Base-by-base conservation (phyloP, 2,888 invertebrate species). In the Nomada ferruginata region DNA sequence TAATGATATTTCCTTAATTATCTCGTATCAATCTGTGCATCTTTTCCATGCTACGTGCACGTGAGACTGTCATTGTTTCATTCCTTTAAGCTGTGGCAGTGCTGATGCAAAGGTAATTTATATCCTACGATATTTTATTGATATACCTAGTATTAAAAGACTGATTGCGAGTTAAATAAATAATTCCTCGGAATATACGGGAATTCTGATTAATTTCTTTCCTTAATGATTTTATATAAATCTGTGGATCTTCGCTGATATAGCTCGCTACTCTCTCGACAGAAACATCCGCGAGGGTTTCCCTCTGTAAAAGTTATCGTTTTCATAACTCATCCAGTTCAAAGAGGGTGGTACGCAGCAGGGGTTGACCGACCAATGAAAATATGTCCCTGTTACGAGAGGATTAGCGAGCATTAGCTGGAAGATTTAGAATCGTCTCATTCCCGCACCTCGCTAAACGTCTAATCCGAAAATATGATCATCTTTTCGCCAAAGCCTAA, bases 311-410 rank as follows among this genome's bases (percentile, higher is more conserved):
- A 90, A 91, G 87, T 91, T 89, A 91, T 89, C 89, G 90, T 90
- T 91, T 91, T 91, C 91, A 90, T 90, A 91, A 91, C 86, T 90
- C 86, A 87, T 85, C 86, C 85, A 60, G 66, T 53, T 71, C 71
- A 71, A 85, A 74, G 81, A 75, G 87, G 87, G 81, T 76, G 76
- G 63, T 61, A 60, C 23, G 15, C 57, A 53, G 74, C n/a, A 60
- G 75, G 79, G 77, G 75, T 79, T 80, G 79, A 84, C 83, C 84
- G 82, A 64, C 87, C 86, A 86, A 86, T 90, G 87, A 87, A 91
- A 92, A 92, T 93, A 92, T 90, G 91, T 88, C 89, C 85, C 86
- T 88, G 91, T 92, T 92, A 91, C 90, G 87, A 89, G 84, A 84
- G 91, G 90, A 92, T 92, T 92, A 90, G 86, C 88, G 79, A 70